Percentiles rank a stretch among this genome's conserved stretches.
These are phyloP conservation scores for Proales similis DNA, from an alignment of 1,140 invertebrate genomes.

Conservation along the genomic window DNA sequence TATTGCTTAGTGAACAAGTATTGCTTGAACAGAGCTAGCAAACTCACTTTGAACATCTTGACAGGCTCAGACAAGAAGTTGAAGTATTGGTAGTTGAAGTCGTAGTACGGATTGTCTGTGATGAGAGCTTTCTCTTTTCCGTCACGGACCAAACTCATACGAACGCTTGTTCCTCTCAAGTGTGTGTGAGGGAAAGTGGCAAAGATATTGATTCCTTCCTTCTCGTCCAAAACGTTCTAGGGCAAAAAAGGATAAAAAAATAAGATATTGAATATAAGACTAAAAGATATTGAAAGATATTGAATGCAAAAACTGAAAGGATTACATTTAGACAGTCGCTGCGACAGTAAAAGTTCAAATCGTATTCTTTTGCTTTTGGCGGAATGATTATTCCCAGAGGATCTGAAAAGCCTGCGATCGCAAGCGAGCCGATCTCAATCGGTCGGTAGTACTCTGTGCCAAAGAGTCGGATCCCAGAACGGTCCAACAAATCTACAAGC, in stretches of 20 bases:
- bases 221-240: constrained; percentile 18
- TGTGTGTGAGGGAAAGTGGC: constrained; percentile 23
- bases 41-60: constrained; percentile 12
- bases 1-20: no score
- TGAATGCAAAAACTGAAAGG: no score
- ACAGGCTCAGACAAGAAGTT: constrained; percentile 33
- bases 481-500: not conserved
- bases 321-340: no score
- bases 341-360: constrained; percentile 1
- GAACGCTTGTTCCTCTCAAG: constrained; percentile 9
- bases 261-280: no score
- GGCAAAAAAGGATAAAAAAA: no score
- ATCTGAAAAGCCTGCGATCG: not conserved
- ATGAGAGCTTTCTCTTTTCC: constrained; percentile 21
- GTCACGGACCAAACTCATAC: constrained; percentile 11
- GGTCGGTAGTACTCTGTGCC: constrained; percentile 12
- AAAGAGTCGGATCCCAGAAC: constrained; percentile 17
- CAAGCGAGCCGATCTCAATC: constrained; percentile 21
- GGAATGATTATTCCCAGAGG: constrained; percentile 1
- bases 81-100: constrained; percentile 29
- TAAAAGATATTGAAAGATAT: no score
- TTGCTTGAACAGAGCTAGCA: no score
- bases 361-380: constrained; percentile 17
- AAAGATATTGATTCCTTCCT: constrained; percentile 28
- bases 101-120: constrained; percentile 15